A percentile compares a stretch with the other conserved stretches of the same genome.
Conservation (phyloP, 2,797 vertebrate genomes). For the Smutsia gigantea region DNA sequence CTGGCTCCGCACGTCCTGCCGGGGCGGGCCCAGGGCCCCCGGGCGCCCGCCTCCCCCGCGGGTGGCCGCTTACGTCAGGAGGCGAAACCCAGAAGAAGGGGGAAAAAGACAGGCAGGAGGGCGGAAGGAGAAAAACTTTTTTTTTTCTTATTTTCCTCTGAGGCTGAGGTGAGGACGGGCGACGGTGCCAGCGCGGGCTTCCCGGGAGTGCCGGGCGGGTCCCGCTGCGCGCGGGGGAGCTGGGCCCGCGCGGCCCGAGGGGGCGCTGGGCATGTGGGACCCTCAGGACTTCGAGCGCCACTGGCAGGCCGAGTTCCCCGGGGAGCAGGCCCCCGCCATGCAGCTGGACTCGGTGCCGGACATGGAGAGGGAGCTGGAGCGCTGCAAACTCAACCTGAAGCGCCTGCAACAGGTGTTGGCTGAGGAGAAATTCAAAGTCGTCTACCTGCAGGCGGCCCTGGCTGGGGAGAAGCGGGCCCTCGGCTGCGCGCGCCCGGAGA, state of each 20-base stretch:
- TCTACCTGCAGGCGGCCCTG: conserved; percentile 93
- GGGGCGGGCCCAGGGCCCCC: conserved; percentile 26
- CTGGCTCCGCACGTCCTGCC: background rate
- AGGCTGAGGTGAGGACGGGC: conserved; percentile 6
- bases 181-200: background rate
- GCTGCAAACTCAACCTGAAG: conserved; percentile 90
- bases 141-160: background rate
- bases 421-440: conserved; percentile 96
- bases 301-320: conserved; percentile 95
- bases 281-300: conserved; percentile 93
- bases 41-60: conserved; percentile 60
- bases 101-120: background rate
- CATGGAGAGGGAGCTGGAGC: conserved; percentile 92
- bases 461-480: conserved; percentile 81
- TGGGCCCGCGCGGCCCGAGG: background rate
- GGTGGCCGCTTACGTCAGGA: conserved; percentile 74
- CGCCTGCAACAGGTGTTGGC: conserved; percentile 92
- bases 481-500: background rate
- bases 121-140: conserved; percentile 80
- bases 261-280: conserved; percentile 89
- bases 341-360: conserved; percentile 89
- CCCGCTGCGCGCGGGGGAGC: background rate
- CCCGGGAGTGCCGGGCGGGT: background rate
- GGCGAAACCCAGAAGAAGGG: conserved; percentile 66
- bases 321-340: conserved; percentile 91